Conservation (phyloP, 2,797 vertebrate genomes). For the Anguilla obscura region DNA sequence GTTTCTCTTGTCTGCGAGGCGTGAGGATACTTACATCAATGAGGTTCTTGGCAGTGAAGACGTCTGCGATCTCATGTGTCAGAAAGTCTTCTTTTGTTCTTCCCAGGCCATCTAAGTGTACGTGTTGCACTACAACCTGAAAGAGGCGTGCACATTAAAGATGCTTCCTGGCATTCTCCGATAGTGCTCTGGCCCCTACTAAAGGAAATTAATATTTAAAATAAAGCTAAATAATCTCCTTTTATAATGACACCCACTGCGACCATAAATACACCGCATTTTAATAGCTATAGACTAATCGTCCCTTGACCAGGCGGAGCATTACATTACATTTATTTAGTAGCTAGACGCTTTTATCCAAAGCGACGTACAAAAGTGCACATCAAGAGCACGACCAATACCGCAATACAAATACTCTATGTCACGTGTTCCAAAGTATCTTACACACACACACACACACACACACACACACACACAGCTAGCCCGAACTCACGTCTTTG, state of each 20-base stretch:
- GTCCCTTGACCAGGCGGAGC: too few relatives aligned
- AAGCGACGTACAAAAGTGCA: too few relatives aligned
- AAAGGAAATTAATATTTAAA: too few relatives aligned
- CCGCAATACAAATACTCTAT: background rate
- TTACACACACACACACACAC: background rate
- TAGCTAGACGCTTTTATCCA: too few relatives aligned
- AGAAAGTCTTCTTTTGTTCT: slow-evolving; percentile 94
- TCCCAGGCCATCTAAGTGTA: slow-evolving; percentile 89
- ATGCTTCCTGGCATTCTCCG: background rate
- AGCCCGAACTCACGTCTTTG: slow-evolving; percentile 80
- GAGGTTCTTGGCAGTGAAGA: slow-evolving; percentile 92
- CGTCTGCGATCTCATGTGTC: slow-evolving; percentile 87
- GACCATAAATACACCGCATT: too few relatives aligned
- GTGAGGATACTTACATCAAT: slow-evolving; percentile 80
- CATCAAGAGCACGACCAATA: background rate
- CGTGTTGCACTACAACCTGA: slow-evolving; percentile 92
- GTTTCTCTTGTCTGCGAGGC: background rate
- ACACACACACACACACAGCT: background rate
- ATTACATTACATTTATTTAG: too few relatives aligned
- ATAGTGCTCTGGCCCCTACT: too few relatives aligned
- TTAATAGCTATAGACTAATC: too few relatives aligned
- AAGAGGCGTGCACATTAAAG: slow-evolving; percentile 10
- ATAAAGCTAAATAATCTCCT: too few relatives aligned
- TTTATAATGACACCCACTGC: too few relatives aligned
- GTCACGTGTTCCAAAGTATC: background rate